phyloP scores from a whole-genome alignment of 1,140 invertebrate genomes.

The Ganaspis sp. region DNA sequence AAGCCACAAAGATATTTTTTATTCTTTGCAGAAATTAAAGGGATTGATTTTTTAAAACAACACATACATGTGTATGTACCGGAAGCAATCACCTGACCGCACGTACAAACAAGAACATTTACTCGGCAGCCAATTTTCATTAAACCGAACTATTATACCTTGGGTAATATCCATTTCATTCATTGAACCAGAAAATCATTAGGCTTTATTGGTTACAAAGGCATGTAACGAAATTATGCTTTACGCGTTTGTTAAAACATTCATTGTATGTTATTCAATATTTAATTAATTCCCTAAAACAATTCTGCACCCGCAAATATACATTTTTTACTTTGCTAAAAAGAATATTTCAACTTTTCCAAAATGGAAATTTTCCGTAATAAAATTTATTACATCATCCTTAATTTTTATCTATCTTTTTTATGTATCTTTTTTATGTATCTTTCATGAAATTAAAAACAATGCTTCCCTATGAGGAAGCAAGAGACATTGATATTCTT shows the following conservation, averaged over 20 bases:
- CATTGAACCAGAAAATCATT: slow-evolving; percentile 29
- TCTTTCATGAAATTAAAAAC: no score
- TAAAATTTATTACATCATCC: no score
- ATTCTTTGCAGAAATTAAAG: not conserved
- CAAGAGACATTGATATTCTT: no score
- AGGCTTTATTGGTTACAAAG: not conserved
- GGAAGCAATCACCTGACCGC: slow-evolving; percentile 4
- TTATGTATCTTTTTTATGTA: no score
- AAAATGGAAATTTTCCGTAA: no score
- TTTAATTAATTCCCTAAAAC: no score
- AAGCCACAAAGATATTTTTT: not conserved
- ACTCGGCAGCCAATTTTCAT: slow-evolving; percentile 2
- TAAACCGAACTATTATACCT: slow-evolving; percentile 3
- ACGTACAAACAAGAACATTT: slow-evolving; percentile 20
- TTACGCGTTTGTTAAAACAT: not conserved
- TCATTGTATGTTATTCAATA: not conserved
- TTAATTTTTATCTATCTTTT: no score
- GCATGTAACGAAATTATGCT: not conserved
- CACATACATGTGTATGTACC: not conserved
- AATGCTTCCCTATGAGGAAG: no score
- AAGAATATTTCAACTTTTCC: no score
- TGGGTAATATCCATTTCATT: slow-evolving; percentile 1
- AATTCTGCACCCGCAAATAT: no score
- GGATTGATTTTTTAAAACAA: not conserved
- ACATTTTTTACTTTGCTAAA: no score